Base-by-base conservation (phyloP, 2,113 vertebrate species). In the Rhinichthys klamathensis region DNA sequence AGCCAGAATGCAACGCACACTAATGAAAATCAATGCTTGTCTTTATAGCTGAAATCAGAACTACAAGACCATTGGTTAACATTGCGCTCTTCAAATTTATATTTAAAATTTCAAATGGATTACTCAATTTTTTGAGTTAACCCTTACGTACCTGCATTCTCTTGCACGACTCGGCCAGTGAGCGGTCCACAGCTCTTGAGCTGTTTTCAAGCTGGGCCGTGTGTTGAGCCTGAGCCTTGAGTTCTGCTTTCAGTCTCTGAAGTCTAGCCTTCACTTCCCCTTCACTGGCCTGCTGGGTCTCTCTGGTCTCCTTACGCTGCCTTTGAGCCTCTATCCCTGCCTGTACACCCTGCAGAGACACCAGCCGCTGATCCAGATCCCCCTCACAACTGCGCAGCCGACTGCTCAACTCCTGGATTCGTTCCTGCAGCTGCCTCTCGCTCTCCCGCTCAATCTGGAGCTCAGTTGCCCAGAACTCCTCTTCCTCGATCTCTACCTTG, bases 401-500 rank as follows among this genome's bases (percentile, higher is more conserved):
- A 88, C 96, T 94, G 46, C 86, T 89, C 69, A 99, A 95, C 92
- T 99, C 98, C 89, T 97, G 95, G 67, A 99, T 95, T 89, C 97
- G 95, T 18, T 99, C 98, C 90, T 97, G 96, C 90, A 99, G 93
- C 91, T 99, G 98, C 51, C 97, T 96, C 75, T 99, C 98, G 0
- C 98, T 99, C 82, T 99, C 98, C 10, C 96, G 93, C 75, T 99
- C 98, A 0, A 99, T 99, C 94, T 99, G 97, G 35, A 99, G 93
- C 91, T 99, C 98, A 0, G 97, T 99, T 86, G 98, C 96, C 98
- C 98, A 99, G 90, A 99, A 99, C 87, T 99, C 98, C 84, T 99
- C 97, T 87, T 99, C 98, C 85, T 98, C 97, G 2, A 99, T 98
- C 93, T 99, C 97, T 30, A 97, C 96, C 61, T 97, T 96, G 0